A percentile compares a stretch with the other conserved stretches of the same genome.
These are phyloP conservation scores for Sinelater perroti DNA, from an alignment of 2,888 invertebrate species.

Conservation along the genomic window DNA sequence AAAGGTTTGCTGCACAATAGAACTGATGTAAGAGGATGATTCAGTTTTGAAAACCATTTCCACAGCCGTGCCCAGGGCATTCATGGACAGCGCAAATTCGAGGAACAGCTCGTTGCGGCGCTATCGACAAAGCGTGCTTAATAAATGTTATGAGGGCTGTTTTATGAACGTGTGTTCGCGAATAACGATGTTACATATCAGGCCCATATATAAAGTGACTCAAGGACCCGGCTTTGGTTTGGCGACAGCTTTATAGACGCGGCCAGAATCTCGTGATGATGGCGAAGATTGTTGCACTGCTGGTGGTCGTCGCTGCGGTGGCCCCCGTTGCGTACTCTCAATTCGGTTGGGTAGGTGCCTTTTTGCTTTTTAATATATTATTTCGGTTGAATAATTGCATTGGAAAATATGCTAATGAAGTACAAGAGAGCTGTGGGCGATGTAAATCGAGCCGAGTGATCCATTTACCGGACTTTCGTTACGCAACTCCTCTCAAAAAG, in stretches of 20 bases:
- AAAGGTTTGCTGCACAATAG: too few species aligned
- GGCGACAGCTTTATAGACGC: conserved; percentile 48
- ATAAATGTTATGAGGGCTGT: conserved; percentile 34
- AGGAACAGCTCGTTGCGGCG: conserved; percentile 12
- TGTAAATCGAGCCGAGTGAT: too few species aligned
- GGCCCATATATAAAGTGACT: conserved; percentile 27
- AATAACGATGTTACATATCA: conserved; percentile 40
- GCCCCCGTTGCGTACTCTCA: conserved; percentile 37
- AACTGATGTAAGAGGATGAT: too few species aligned
- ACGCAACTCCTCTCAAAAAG: too few species aligned
- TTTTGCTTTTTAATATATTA: conserved; percentile 16
- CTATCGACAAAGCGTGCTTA: conserved; percentile 24
- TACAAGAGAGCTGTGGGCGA: too few species aligned
- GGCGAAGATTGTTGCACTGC: conserved; percentile 44
- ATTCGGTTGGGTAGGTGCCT: conserved; percentile 26
- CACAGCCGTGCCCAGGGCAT: too few species aligned
- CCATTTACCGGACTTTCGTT: too few species aligned
- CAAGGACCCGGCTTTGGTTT: conserved; percentile 31
- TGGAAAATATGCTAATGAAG: too few species aligned
- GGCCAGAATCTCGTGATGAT: conserved; percentile 42
- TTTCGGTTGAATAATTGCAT: neutral
- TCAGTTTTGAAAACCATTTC: too few species aligned
- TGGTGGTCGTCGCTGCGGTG: conserved; percentile 49
- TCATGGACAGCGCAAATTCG: conserved; percentile 20
- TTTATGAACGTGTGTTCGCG: conserved; percentile 42